Evolutionary conservation across 2,888 invertebrate species (phyloP).

Genomic region (Amblyjoppa proteus): DNA sequence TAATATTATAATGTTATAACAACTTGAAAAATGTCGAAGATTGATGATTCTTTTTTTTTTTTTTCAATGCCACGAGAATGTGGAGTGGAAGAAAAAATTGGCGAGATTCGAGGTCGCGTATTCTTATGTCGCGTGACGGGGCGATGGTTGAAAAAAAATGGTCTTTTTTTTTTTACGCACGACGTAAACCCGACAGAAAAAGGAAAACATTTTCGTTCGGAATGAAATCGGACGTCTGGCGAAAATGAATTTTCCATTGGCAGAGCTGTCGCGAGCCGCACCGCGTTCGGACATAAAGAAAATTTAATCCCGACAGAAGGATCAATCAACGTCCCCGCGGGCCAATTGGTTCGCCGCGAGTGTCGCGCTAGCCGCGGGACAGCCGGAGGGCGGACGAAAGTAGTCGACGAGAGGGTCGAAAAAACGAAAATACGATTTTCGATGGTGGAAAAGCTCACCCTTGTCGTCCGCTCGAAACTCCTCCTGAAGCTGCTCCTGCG

Average conservation of each 20-base stretch:
- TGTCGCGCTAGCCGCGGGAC: background rate
- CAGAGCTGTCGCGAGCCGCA: background rate
- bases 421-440: slow-evolving; percentile 7
- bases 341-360: background rate
- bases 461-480: slow-evolving; percentile 93
- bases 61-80: too few species aligned
- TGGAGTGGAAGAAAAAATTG: background rate
- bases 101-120: too few species aligned
- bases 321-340: slow-evolving; percentile 38
- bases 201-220: background rate
- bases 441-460: slow-evolving; percentile 86
- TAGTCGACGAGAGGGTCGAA: background rate
- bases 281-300: slow-evolving; percentile 22
- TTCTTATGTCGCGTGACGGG: too few species aligned
- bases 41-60: too few species aligned
- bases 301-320: slow-evolving; percentile 19
- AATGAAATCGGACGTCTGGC: background rate
- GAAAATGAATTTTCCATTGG: slow-evolving; percentile 8
- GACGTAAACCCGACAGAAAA: background rate
- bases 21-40: background rate
- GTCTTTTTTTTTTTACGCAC: background rate
- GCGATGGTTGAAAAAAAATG: too few species aligned
- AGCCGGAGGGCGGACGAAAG: background rate
- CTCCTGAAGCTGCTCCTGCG: slow-evolving; percentile 90
- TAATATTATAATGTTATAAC: too few species aligned